phyloP scores from a whole-genome alignment of 2,797 vertebrate species.

The Buphagus erythrorhynchus region DNA sequence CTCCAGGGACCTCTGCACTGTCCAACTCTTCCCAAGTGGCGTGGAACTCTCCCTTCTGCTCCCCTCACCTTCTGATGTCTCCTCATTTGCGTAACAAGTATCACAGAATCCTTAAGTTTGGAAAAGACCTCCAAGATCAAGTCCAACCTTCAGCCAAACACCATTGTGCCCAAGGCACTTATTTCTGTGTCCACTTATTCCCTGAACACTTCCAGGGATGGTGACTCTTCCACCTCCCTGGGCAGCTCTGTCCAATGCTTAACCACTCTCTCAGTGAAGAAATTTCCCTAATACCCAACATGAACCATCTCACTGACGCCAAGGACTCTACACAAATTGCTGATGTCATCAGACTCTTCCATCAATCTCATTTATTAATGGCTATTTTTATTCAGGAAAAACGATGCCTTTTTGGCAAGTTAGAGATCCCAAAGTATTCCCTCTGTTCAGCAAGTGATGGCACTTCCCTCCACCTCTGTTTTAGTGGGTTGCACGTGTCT shows the following conservation, averaged over 20 bases:
- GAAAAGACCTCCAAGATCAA: background rate
- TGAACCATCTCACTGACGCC: background rate
- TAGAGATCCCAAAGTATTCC: background rate
- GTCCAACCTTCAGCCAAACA: too few species aligned
- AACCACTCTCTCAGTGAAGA: background rate
- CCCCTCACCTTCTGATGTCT: background rate
- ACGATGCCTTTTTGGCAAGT: accelerated
- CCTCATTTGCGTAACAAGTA: background rate
- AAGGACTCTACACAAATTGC: background rate
- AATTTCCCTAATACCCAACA: background rate
- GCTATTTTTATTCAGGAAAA: background rate
- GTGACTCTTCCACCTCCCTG: background rate
- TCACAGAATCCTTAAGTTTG: background rate
- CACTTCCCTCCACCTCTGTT: background rate
- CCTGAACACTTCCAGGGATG: background rate
- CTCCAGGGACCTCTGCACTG: accelerated
- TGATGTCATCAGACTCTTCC: background rate
- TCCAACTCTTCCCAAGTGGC: background rate
- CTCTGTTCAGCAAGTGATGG: accelerated
- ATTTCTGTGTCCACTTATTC: background rate
- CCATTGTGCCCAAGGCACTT: too few species aligned
- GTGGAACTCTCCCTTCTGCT: background rate
- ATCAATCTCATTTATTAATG: background rate
- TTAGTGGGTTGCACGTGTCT: background rate
- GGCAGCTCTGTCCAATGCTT: background rate